phyloP scores from a whole-genome alignment of 2,888 invertebrate species.

The Branchellion lobata region DNA sequence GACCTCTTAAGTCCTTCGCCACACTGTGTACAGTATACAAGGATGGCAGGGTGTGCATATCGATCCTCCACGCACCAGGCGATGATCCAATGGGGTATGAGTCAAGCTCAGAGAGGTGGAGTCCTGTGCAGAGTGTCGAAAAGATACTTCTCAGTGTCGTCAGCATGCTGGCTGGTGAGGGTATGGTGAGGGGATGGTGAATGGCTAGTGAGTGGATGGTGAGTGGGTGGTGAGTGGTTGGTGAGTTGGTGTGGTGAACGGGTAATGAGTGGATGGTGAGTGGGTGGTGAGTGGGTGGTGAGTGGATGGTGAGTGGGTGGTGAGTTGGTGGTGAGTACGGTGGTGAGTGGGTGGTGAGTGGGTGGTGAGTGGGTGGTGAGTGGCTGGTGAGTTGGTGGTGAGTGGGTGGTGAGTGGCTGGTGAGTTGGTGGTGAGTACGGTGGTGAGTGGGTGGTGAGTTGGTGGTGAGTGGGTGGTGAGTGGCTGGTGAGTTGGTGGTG shows the following conservation, averaged over 20 bases:
- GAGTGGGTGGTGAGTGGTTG: slow-evolving; percentile 96
- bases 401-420: slow-evolving; percentile 79
- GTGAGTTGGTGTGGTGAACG: too few species aligned
- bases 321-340: too few species aligned
- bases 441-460: too few species aligned
- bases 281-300: slow-evolving; percentile 86
- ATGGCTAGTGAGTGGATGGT: slow-evolving; percentile 97
- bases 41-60: slow-evolving; percentile 97
- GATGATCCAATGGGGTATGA: slow-evolving; percentile 99
- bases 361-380: slow-evolving; percentile 56
- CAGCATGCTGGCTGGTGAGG: slow-evolving; percentile 86
- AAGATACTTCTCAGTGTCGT: slow-evolving; percentile 96
- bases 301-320: slow-evolving; percentile 88
- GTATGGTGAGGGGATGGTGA: slow-evolving; percentile 94
- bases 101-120: slow-evolving; percentile 95
- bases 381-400: slow-evolving; percentile 59
- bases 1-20: too few species aligned
- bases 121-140: slow-evolving; percentile 98
- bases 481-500: slow-evolving; percentile 61
- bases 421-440: too few species aligned
- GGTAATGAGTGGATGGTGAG: slow-evolving; percentile 93
- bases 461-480: slow-evolving; percentile 56
- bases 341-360: too few species aligned
- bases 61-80: slow-evolving; percentile 96
- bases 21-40: slow-evolving; percentile 91